A percentile compares a stretch with the other conserved stretches of the same genome.
phyloP scores from a whole-genome alignment of 2,113 vertebrate genomes.

The Lepidothrix coronata region DNA sequence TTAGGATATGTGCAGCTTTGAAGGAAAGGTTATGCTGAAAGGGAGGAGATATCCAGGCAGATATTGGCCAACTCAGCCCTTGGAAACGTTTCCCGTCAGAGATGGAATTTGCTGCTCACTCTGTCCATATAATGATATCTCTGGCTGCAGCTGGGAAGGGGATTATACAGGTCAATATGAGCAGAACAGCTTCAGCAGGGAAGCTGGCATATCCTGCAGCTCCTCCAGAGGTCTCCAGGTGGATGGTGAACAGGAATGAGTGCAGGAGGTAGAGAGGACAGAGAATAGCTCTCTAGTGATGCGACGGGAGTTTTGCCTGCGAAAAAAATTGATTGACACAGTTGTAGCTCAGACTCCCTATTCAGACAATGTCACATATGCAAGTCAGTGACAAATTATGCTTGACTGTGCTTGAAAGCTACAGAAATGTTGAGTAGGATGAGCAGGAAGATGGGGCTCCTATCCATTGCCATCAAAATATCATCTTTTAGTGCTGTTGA shows the following conservation, averaged over 20 bases:
- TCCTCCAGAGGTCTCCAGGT: neutral
- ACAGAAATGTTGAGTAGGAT: slow-evolving; percentile 20
- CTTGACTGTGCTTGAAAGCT: slow-evolving; percentile 52
- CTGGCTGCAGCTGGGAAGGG: slow-evolving; percentile 30
- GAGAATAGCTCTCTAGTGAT: neutral
- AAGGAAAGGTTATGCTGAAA: neutral
- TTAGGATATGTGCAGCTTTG: neutral
- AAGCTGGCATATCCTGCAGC: neutral
- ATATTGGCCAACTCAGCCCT: neutral
- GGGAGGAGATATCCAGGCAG: neutral
- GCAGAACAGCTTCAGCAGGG: neutral
- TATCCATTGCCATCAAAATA: slow-evolving; percentile 54
- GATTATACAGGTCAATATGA: neutral
- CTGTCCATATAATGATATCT: neutral
- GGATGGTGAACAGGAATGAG: neutral
- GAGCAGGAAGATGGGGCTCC: slow-evolving; percentile 39
- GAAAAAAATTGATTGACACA: neutral
- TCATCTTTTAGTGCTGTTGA: slow-evolving; percentile 57
- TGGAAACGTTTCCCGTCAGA: neutral
- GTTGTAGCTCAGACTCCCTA: neutral
- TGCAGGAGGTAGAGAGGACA: neutral
- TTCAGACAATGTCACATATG: neutral
- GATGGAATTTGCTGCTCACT: neutral
- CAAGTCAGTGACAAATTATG: slow-evolving; percentile 47
- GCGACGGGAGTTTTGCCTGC: neutral